A percentile compares a stretch with the other conserved stretches of the same genome.
Evolutionary conservation across 2,113 vertebrate genomes (phyloP).

Genomic region (Lepus timidus): DNA sequence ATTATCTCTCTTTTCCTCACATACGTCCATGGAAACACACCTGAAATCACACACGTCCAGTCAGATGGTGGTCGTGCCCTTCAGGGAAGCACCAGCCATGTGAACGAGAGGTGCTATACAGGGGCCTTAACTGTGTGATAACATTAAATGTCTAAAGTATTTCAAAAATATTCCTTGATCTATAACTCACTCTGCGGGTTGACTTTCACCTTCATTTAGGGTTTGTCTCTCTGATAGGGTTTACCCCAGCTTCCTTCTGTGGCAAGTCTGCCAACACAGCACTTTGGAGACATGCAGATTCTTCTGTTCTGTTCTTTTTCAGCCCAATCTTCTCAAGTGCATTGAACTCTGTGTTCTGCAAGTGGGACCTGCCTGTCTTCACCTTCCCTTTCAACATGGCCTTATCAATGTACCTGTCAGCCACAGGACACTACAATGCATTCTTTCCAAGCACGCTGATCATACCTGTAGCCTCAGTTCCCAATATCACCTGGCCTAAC

Average conservation of each 20-base stretch:
- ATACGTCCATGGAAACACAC: neutral
- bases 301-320: conserved; percentile 67
- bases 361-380: conserved; percentile 97
- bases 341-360: conserved; percentile 91
- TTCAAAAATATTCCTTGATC: conserved; percentile 5
- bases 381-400: conserved; percentile 97
- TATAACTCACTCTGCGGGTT: neutral
- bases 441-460: conserved; percentile 91
- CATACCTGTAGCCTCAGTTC: conserved; percentile 84
- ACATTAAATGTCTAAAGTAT: neutral
- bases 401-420: conserved; percentile 93
- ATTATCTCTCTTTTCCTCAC: conserved; percentile 1
- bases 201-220: neutral
- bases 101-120: neutral
- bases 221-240: neutral
- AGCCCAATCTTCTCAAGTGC: conserved; percentile 95
- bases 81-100: neutral
- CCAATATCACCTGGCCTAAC: conserved; percentile 93
- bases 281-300: neutral
- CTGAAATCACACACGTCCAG: neutral
- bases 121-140: neutral
- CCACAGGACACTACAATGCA: conserved; percentile 93
- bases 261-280: neutral
- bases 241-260: neutral
- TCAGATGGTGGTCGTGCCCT: neutral